These are phyloP conservation scores for Melieria omissa DNA, from an alignment of 2,888 invertebrate species.

Conservation along the genomic window DNA sequence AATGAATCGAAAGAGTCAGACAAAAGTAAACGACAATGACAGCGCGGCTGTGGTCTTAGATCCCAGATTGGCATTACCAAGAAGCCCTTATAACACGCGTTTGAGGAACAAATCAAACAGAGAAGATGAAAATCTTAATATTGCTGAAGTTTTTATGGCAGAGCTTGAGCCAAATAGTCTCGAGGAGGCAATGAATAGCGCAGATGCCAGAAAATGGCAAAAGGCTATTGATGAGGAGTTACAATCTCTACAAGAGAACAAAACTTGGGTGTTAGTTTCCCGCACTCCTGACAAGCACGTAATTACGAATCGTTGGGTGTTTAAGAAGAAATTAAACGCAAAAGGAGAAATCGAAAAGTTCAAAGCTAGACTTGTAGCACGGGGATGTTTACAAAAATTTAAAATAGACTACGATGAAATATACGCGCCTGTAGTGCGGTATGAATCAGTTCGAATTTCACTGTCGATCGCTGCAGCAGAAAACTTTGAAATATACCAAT, in stretches of 20 bases:
- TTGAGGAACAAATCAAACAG: slow-evolving; percentile 1
- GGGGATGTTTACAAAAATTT: slow-evolving; percentile 43
- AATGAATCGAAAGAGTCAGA: no score
- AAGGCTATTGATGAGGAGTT: slow-evolving; percentile 16
- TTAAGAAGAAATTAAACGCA: slow-evolving; percentile 36
- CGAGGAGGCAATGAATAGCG: slow-evolving; percentile 26
- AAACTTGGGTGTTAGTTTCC: slow-evolving; percentile 21
- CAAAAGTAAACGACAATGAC: neutral
- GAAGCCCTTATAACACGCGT: slow-evolving; percentile 25
- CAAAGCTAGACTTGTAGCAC: slow-evolving; percentile 32
- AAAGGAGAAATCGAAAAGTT: slow-evolving; percentile 36
- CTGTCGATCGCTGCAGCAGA: slow-evolving; percentile 39
- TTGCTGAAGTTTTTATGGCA: slow-evolving; percentile 19
- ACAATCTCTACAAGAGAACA: slow-evolving; percentile 20
- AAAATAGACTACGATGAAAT: slow-evolving; percentile 45
- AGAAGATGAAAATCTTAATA: slow-evolving; percentile 1
- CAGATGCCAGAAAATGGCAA: neutral
- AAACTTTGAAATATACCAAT: slow-evolving; percentile 39
- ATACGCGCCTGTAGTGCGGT: slow-evolving; percentile 20
- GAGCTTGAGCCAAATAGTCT: slow-evolving; percentile 28
- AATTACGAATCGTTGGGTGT: slow-evolving; percentile 37
- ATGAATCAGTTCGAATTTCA: slow-evolving; percentile 39
- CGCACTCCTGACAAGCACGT: slow-evolving; percentile 18
- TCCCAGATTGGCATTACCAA: neutral
- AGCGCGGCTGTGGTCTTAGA: neutral